These are phyloP conservation scores for Mustela nigripes DNA, from an alignment of 2,113 vertebrate species.

Conservation along the genomic window DNA sequence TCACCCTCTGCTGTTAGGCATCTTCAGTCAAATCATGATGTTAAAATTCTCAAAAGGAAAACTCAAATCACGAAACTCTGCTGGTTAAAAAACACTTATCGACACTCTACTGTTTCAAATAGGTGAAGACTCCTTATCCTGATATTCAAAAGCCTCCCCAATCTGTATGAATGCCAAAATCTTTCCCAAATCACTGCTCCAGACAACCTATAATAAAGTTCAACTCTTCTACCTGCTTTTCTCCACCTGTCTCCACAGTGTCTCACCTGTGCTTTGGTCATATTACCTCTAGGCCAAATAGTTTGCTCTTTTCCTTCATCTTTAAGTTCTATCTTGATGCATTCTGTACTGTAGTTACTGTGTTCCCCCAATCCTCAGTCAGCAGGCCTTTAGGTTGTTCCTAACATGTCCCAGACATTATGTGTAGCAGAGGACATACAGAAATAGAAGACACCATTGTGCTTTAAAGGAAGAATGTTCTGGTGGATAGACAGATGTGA, in stretches of 20 bases:
- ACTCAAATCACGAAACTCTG: background rate
- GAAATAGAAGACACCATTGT: background rate
- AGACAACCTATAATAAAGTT: background rate
- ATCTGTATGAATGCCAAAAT: background rate
- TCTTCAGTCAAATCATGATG: background rate
- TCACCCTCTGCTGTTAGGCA: background rate
- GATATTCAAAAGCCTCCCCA: constrained; percentile 35
- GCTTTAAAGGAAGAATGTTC: background rate
- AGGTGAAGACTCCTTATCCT: background rate
- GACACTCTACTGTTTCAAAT: background rate
- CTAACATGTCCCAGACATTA: background rate
- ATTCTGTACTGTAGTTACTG: background rate
- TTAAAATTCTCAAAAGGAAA: constrained; percentile 22
- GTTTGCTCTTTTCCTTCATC: background rate
- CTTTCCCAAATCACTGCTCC: background rate
- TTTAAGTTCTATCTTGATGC: background rate
- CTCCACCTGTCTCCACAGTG: background rate
- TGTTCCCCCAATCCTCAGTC: background rate
- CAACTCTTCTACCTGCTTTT: background rate
- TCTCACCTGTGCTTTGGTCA: background rate
- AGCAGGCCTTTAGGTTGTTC: background rate
- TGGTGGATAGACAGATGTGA: background rate
- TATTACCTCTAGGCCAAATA: background rate
- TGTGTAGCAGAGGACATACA: background rate
- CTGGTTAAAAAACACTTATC: background rate